Evolutionary conservation across 2,797 vertebrate genomes (phyloP).

Genomic region (Gymnoscopelus microlampas): DNA sequence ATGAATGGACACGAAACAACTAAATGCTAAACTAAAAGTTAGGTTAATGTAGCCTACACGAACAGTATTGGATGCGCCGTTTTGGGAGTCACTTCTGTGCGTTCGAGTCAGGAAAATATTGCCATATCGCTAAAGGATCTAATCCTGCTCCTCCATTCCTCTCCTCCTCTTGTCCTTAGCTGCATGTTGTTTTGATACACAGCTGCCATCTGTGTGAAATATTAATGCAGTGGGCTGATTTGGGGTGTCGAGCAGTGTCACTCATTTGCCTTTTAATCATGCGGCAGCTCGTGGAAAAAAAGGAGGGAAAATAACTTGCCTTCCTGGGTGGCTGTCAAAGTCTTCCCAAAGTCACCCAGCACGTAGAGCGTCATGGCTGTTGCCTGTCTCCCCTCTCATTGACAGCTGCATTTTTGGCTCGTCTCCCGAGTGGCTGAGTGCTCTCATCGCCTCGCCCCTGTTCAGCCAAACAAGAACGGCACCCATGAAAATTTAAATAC

Average conservation of each 20-base stretch:
- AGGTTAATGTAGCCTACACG: not conserved
- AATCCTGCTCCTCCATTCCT: constrained; percentile 64
- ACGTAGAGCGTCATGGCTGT: constrained; percentile 72
- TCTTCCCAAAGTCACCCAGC: constrained; percentile 84
- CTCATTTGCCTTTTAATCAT: constrained; percentile 89
- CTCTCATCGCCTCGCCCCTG: constrained; percentile 60
- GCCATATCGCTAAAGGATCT: constrained; percentile 46
- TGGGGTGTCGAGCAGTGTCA: constrained; percentile 84
- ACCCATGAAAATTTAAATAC: constrained; percentile 78
- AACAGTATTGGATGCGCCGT: not conserved
- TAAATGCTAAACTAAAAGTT: too few species aligned
- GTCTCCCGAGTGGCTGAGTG: constrained; percentile 66
- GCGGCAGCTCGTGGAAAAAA: constrained; percentile 74
- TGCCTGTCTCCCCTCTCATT: constrained; percentile 74
- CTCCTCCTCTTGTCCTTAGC: constrained; percentile 79
- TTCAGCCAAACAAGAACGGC: constrained; percentile 72
- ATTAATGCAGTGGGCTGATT: constrained; percentile 86
- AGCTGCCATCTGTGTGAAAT: constrained; percentile 87
- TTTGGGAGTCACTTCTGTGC: constrained; percentile 23
- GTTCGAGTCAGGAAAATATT: constrained; percentile 41
- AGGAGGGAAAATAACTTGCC: constrained; percentile 76
- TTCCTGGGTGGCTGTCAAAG: constrained; percentile 82
- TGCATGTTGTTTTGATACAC: constrained; percentile 85
- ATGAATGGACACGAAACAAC: constrained; percentile 15
- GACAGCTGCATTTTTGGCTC: constrained; percentile 83